Base-by-base conservation (phyloP, 2,888 invertebrate species). In the Malthinus flaveolus region DNA sequence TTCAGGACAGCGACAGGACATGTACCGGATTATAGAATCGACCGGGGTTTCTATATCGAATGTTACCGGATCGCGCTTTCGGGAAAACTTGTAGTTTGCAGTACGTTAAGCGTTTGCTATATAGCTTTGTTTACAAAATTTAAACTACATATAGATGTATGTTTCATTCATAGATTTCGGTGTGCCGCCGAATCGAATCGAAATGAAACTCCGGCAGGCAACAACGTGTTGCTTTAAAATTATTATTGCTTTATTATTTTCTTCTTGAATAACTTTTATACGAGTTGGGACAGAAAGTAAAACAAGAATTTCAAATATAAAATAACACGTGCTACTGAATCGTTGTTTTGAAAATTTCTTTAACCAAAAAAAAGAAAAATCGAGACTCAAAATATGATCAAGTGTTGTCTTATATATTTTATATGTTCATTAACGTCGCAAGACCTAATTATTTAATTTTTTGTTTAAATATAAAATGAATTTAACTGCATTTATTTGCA, bases 121-220 rank as follows among this genome's bases (percentile, higher is more conserved):
- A n/a, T n/a, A 37, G 61, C 56, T 66, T 64, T 64, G 66, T 66
- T 66, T 66, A 67, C 65, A 47, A 46, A 46, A 36, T 49, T 57
- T 44, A 49, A 51, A 55, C 50, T 48, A 36, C 49, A 39, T 5
- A 51, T n/a, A 59, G 56, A 45, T 56, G 59, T 65, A 62, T 66
- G 69, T 71, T 71, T 68, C 72, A 72, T 72, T 72, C 72, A 72
- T 70, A 66, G 67, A 68, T 68, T 68, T 64, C 62, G 59, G 64
- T 62, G 66, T 67, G 66, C 66, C 62, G 59, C 57, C 56, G 58
- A 63, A 58, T 56, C 60, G 64, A 56, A 63, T 56, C 60, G 64
- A 56, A 63, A 63, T 63, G 63, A 63, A 66, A 63, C 63, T 60
- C 23, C 56, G 45, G 45, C 56, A 52, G 61, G 56, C 65, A 56